Percentiles rank a stretch among this genome's conserved stretches.
Conservation (phyloP, 2,113 vertebrate species). For the Alethe diademata region DNA sequence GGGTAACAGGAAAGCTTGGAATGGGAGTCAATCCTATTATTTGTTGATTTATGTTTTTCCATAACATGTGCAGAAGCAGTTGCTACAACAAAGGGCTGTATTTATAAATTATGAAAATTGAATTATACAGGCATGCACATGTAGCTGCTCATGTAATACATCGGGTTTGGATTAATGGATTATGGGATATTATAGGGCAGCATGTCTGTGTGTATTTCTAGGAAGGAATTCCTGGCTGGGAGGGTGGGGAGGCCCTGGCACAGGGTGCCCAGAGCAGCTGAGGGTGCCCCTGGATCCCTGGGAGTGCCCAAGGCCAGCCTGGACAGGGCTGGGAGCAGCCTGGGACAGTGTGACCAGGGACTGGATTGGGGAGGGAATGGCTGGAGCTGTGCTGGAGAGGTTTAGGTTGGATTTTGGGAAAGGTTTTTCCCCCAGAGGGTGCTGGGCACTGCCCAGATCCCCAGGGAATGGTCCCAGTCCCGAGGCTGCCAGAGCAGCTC, state of each 20-base stretch:
- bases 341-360: not conserved
- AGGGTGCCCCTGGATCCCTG: not conserved
- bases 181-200: not conserved
- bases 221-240: not conserved
- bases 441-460: too few species aligned
- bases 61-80: not conserved
- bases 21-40: not conserved
- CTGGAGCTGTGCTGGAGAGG: not conserved
- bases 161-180: not conserved
- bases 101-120: not conserved
- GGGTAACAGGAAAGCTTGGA: not conserved
- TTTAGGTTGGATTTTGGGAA: not conserved
- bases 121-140: not conserved
- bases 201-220: not conserved
- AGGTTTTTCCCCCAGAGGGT: not conserved
- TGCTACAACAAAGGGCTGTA: not conserved
- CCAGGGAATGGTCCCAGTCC: not conserved
- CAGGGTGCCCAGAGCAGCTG: not conserved
- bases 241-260: not conserved
- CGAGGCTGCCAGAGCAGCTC: not conserved
- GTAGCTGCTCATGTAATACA: not conserved
- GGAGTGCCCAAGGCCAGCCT: rapidly evolving
- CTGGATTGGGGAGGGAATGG: rapidly evolving
- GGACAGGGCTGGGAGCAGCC: not conserved
- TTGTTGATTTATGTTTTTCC: not conserved